phyloP scores from a whole-genome alignment of 2,888 invertebrate species.

The Mamestra brassicae region DNA sequence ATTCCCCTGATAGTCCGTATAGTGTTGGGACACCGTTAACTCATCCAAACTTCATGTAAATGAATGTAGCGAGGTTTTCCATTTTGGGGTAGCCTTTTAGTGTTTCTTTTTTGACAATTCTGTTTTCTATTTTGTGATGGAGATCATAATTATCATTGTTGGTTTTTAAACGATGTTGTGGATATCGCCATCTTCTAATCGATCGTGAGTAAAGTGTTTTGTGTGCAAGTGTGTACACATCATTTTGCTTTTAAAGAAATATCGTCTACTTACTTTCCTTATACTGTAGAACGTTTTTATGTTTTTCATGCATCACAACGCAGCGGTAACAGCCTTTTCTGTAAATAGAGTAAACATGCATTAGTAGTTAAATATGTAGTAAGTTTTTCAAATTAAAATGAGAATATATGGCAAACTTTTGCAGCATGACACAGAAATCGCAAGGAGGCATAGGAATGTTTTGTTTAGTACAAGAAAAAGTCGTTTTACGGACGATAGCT shows the following conservation, averaged over 20 bases:
- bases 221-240: no score
- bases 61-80: slow-evolving; percentile 6
- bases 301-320: slow-evolving; percentile 98
- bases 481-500: no score
- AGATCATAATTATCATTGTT: background rate
- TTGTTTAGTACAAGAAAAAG: background rate
- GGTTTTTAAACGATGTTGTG: background rate
- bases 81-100: slow-evolving; percentile 6
- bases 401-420: background rate
- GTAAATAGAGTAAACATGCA: slow-evolving; percentile 78
- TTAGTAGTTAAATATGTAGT: background rate
- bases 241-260: no score
- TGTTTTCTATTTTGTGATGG: slow-evolving; percentile 1
- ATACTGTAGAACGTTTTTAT: slow-evolving; percentile 98
- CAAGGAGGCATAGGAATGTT: background rate
- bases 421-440: background rate
- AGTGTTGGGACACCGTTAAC: slow-evolving; percentile 53
- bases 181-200: background rate
- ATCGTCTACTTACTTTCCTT: slow-evolving; percentile 97
- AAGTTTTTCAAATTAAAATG: background rate
- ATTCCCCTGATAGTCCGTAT: slow-evolving; percentile 45
- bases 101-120: background rate
- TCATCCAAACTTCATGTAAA: slow-evolving; percentile 45
- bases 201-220: no score
- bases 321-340: slow-evolving; percentile 98